Percentiles rank a stretch among this genome's conserved stretches.
These are phyloP conservation scores for Sus scrofa DNA, from an alignment of 2,113 vertebrate species.

Conservation along the genomic window DNA sequence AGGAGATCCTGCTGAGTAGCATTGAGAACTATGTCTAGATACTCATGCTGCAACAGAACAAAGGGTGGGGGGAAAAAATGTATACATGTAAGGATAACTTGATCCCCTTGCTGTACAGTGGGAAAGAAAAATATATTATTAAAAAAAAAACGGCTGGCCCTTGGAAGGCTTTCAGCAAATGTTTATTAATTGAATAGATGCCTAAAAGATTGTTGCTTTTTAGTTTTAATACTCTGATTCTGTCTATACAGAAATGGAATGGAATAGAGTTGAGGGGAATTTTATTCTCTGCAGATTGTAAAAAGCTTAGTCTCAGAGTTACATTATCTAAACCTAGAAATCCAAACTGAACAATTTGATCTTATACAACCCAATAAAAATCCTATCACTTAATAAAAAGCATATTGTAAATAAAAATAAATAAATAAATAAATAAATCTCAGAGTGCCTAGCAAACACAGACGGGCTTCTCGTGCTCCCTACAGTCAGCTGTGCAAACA, in stretches of 20 bases:
- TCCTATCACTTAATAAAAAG: not conserved
- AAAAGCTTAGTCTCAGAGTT: not conserved
- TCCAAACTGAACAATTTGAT: not conserved
- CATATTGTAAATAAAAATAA: constrained; percentile 23
- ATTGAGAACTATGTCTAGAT: too few species aligned
- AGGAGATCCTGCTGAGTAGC: too few species aligned
- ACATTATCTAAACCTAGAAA: not conserved
- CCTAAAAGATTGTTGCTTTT: not conserved
- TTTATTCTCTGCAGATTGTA: not conserved
- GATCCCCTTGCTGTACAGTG: too few species aligned
- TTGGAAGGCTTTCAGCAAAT: not conserved
- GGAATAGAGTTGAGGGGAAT: not conserved
- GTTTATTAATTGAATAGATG: not conserved
- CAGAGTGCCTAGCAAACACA: not conserved
- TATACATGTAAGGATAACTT: too few species aligned
- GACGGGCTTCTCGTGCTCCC: too few species aligned
- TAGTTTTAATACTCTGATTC: not conserved
- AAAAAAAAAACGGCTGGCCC: not conserved
- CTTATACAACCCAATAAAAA: not conserved
- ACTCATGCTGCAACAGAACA: too few species aligned
- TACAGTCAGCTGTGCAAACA: not conserved
- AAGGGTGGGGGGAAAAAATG: too few species aligned
- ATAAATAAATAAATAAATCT: not conserved
- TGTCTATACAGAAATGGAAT: not conserved
- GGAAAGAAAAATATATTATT: too few species aligned